Base-by-base conservation (phyloP, 2,888 invertebrate species). In the Drosophila glabriapex region DNA sequence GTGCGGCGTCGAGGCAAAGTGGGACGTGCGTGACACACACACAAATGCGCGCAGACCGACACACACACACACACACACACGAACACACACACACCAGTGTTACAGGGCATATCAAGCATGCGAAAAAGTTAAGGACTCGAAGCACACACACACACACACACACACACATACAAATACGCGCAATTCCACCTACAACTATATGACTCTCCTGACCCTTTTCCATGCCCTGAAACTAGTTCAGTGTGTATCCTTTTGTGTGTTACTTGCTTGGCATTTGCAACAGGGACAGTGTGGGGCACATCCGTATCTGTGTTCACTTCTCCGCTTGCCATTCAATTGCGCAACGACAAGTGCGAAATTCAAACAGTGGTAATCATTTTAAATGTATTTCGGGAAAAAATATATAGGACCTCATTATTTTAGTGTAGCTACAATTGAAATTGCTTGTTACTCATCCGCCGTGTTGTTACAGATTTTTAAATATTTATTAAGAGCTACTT, bases 11-110 rank as follows among this genome's bases (percentile, higher is more conserved):
- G 64, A 39, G 56, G 54, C 65, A 25, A 9, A 68, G 68, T 67
- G 69, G 66, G 60, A 72, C 74, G 86, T 86, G 83, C 85, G 85
- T 85, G 82, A 81, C 71, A 79, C 83, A 81, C 87, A 86, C 85
- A 84, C 80, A 70, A 84, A 84, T 82, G 67, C 55, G 33, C 50
- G 9, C 37, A 55, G 41, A 28, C 61, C 62, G 49, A 59, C 56
- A 41, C 35, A 16, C 52, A 69, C 67, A 53, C 60, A 73, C 58
- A 67, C 68, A 58, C 68, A 46, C 39, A 53, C 60, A 73, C 58
- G 65, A 66, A 58, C 68, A 46, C 39, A 63, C 49, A 53, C 22
- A 25, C 46, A 46, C 16, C 16, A 46, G 25, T 28, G 19, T 43
- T 68, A 55, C 25, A 35, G 59, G 22, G 22, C 54, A 68, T 59